Percentiles rank a stretch among this genome's conserved stretches.
These are phyloP conservation scores for Echeneis naucrates DNA, from an alignment of 2,797 vertebrate species.

Conservation along the genomic window DNA sequence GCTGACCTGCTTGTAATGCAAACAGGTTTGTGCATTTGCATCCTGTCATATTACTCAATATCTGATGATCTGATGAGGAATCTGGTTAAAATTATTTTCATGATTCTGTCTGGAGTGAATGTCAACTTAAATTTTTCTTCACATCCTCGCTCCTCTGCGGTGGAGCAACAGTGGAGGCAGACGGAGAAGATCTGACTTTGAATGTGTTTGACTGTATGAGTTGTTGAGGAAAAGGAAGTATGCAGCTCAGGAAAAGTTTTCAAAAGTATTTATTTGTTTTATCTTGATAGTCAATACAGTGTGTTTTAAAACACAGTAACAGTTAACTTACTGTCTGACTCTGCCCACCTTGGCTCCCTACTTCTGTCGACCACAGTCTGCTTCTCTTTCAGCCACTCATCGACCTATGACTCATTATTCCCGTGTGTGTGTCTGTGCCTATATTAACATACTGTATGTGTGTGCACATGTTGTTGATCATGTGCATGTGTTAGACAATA, in stretches of 20 bases:
- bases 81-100: background rate
- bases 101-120: background rate
- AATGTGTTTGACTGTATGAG: conserved; percentile 33
- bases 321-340: conserved; percentile 22
- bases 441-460: conserved; percentile 7
- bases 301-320: conserved; percentile 25
- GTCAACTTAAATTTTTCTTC: too few species aligned
- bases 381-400: conserved; percentile 41
- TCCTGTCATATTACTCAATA: background rate
- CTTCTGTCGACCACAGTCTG: conserved; percentile 49
- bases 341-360: conserved; percentile 24
- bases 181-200: conserved; percentile 23
- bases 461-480: background rate
- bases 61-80: background rate
- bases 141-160: background rate
- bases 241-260: conserved; percentile 53
- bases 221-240: conserved; percentile 9
- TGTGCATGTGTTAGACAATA: background rate
- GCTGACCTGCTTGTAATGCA: background rate
- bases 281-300: conserved; percentile 14
- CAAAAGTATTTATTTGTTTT: conserved; percentile 14
- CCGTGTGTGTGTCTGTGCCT: background rate
- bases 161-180: background rate
- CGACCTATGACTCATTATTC: conserved; percentile 66
- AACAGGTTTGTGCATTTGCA: background rate